Percentiles rank a stretch among this genome's conserved stretches.
These are phyloP conservation scores for Aphyosemion australe DNA, from an alignment of 2,113 vertebrate species.

Conservation along the genomic window DNA sequence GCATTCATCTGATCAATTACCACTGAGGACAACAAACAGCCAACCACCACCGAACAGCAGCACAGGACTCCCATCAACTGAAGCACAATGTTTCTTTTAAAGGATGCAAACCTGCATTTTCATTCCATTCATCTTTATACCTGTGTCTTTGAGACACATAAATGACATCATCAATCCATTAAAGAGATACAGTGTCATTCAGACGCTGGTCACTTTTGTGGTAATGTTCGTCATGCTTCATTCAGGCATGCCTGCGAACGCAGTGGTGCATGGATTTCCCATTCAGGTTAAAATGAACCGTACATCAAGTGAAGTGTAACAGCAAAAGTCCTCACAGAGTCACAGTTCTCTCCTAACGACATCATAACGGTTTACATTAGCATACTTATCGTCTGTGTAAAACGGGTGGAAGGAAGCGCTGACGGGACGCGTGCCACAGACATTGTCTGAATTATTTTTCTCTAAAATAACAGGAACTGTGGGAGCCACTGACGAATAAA, in stretches of 20 bases:
- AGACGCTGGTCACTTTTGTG: background rate
- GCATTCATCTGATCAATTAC: too few species aligned
- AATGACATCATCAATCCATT: constrained; percentile 3
- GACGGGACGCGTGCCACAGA: background rate
- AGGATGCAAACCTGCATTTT: background rate
- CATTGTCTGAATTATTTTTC: background rate
- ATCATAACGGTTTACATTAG: background rate
- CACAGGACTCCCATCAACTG: background rate
- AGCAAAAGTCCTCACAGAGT: background rate
- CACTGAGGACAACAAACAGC: too few species aligned
- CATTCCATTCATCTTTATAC: background rate
- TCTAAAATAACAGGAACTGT: background rate
- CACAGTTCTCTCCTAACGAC: background rate
- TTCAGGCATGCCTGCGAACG: background rate
- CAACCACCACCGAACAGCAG: background rate
- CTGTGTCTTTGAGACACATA: background rate
- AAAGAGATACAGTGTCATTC: constrained; percentile 1
- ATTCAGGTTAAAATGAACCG: background rate
- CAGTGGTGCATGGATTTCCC: background rate
- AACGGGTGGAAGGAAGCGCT: background rate
- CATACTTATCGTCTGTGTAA: background rate
- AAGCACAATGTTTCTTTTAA: background rate
- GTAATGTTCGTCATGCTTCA: constrained; percentile 3
- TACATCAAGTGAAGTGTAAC: constrained; percentile 4
- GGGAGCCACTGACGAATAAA: background rate